Conservation (phyloP, 2,113 vertebrate genomes). For the Nycticebus coucang region DNA sequence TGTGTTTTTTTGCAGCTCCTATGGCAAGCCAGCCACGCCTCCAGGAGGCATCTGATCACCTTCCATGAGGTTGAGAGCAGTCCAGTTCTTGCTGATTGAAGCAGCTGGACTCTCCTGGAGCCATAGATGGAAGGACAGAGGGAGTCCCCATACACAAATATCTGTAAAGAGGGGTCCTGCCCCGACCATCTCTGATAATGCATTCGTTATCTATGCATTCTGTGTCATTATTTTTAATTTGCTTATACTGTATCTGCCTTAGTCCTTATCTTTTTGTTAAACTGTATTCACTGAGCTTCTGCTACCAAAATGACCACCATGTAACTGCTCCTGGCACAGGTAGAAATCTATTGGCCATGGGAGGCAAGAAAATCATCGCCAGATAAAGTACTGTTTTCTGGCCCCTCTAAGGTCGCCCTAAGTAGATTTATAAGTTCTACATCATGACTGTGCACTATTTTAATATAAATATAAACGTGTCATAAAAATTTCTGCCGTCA, state of each 20-base stretch:
- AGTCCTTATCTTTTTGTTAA: not conserved
- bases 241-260: not conserved
- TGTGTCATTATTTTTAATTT: not conserved
- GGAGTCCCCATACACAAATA: too few species aligned
- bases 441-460: not conserved
- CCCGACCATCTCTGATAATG: fast-evolving
- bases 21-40: not conserved
- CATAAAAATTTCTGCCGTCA: not conserved
- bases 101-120: not conserved
- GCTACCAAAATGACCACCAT: not conserved
- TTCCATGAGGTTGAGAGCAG: fast-evolving
- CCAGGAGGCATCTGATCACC: not conserved
- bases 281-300: not conserved
- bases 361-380: constrained; percentile 57
- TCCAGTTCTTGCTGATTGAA: not conserved
- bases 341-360: not conserved
- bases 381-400: constrained; percentile 59
- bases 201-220: not conserved
- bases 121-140: not conserved
- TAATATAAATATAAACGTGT: not conserved
- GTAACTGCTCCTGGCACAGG: not conserved
- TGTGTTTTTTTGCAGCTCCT: not conserved
- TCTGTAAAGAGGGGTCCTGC: not conserved
- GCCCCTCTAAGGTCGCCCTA: constrained; percentile 32
- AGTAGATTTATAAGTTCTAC: not conserved